A percentile compares a stretch with the other conserved stretches of the same genome.
Evolutionary conservation across 2,113 vertebrate genomes (phyloP).

Genomic region (Lichenostomus cassidix): DNA sequence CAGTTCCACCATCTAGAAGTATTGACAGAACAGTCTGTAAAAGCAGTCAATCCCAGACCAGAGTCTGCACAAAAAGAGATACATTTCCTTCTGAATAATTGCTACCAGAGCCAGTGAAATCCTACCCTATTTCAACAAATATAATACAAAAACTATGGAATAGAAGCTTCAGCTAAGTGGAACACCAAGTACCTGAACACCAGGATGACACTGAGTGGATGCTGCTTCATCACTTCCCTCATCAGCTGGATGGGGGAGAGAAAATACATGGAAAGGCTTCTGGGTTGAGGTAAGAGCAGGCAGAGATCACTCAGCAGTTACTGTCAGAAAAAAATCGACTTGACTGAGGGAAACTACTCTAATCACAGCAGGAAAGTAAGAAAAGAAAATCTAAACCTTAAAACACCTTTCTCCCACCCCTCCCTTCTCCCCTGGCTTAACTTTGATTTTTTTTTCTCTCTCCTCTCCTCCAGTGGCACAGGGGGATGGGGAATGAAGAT

Average conservation of each 20-base stretch:
- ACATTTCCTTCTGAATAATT: background rate
- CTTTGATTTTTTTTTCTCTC: background rate
- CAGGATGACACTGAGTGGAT: background rate
- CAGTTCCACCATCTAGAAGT: background rate
- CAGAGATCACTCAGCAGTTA: background rate
- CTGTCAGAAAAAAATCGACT: background rate
- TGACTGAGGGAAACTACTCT: background rate
- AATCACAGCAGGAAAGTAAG: background rate
- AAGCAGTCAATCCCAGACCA: background rate
- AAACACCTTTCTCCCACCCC: background rate
- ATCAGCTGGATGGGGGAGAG: background rate
- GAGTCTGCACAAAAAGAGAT: background rate
- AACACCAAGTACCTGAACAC: background rate
- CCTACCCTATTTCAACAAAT: background rate
- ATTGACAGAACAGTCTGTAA: background rate
- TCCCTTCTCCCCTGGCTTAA: background rate
- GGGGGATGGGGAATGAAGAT: background rate
- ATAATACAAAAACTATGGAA: background rate
- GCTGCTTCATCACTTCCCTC: background rate
- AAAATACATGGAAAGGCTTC: background rate
- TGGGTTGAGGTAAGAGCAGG: rapidly evolving
- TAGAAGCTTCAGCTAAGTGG: background rate
- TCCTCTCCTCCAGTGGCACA: background rate
- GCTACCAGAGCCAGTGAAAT: background rate
- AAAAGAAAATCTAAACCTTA: background rate